These are phyloP conservation scores for Arremon brunneinucha DNA, from an alignment of 2,797 vertebrate genomes.

Conservation along the genomic window DNA sequence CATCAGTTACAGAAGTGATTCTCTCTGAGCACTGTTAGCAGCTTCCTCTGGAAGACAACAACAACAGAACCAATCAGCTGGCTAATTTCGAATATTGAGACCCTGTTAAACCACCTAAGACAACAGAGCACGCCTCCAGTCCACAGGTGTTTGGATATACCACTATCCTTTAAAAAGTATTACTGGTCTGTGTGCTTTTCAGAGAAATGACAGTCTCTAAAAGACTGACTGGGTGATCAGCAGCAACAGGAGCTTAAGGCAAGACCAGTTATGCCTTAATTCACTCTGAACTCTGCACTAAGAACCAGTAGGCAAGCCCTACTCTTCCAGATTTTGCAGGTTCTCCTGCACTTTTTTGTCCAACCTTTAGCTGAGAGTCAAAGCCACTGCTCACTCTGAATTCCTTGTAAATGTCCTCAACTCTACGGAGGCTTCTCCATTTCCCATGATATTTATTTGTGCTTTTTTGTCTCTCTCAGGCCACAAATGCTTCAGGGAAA, in stretches of 20 bases:
- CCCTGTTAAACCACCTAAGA: not conserved
- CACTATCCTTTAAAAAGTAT: not conserved
- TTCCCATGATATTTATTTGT: not conserved
- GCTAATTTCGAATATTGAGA: too few species aligned
- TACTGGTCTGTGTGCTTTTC: not conserved
- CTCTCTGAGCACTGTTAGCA: not conserved
- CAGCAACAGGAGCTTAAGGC: not conserved
- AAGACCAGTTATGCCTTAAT: not conserved
- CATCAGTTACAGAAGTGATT: not conserved
- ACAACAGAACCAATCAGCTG: not conserved
- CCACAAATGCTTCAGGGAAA: not conserved
- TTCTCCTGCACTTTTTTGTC: not conserved
- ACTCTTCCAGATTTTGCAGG: not conserved
- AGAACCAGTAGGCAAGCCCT: not conserved
- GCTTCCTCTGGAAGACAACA: not conserved
- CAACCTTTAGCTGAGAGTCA: not conserved
- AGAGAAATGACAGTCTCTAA: not conserved
- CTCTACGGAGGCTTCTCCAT: not conserved
- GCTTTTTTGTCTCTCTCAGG: not conserved
- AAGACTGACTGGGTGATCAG: not conserved
- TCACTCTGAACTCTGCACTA: not conserved
- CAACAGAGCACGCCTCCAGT: not conserved
- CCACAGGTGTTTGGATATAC: not conserved
- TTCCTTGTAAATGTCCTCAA: not conserved
- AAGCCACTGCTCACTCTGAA: not conserved